phyloP scores from a whole-genome alignment of 2,888 invertebrate genomes.

The Myopa testacea region DNA sequence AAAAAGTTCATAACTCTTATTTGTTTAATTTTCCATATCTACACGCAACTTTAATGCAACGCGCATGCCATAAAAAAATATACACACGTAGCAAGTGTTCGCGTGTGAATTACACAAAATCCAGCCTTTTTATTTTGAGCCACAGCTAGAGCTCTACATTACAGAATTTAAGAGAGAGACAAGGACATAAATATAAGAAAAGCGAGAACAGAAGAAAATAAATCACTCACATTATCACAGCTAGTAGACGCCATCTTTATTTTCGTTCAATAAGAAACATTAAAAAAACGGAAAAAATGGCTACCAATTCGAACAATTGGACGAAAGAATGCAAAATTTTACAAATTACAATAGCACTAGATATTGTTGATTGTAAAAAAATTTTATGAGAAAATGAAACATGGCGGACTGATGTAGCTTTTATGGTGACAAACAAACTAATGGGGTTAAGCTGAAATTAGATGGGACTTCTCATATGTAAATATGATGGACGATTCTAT shows the following conservation, averaged over 20 bases:
- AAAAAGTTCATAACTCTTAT: background rate
- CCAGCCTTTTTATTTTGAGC: background rate
- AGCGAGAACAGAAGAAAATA: background rate
- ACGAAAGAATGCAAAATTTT: conserved; percentile 10
- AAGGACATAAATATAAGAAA: background rate
- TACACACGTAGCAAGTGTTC: background rate
- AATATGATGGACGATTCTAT: no score
- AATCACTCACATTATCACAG: background rate
- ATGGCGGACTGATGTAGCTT: no score
- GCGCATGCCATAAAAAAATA: conserved; percentile 55
- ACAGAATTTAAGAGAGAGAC: background rate
- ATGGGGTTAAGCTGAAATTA: no score
- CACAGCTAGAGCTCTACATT: conserved; percentile 2
- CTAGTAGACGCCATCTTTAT: conserved; percentile 39
- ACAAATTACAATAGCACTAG: no score
- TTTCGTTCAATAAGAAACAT: conserved; percentile 27
- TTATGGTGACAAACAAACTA: no score
- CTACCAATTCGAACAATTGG: conserved; percentile 37
- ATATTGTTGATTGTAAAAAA: no score
- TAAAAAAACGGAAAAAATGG: conserved; percentile 43
- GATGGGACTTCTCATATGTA: no score
- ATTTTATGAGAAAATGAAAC: no score
- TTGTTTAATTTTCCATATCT: background rate
- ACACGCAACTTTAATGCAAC: background rate
- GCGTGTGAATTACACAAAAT: conserved; percentile 14